Evolutionary conservation across 2,888 invertebrate species (phyloP), one percentile per base, ranked within the genome.

Genomic region (Tigriopus californicus): DNA sequence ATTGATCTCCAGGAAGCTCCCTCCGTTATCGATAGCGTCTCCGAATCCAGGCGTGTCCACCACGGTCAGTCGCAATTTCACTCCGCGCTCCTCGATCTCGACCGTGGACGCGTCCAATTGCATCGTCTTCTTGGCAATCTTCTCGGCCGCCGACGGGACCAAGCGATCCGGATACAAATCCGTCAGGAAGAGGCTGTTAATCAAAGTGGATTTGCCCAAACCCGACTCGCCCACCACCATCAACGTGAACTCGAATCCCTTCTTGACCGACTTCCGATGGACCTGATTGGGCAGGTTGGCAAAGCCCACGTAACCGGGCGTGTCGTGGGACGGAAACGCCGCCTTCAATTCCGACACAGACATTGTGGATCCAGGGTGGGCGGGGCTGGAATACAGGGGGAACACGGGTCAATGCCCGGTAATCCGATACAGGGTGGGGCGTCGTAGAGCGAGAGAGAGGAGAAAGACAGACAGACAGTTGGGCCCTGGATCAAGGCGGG

Each of bases 11-110:
- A 83, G 81, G 73, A 94, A 94, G 69, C 90, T 89, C 68, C 92
- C 87, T 2, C 87, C 86, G 71, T 89, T 91, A 69, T 94, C 85
- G 65, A 94, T 87, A 13, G 91, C 89, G 73, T 94, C 94, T 49
- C 92, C 92, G 70, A 86, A 94, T 0, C 94, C 94, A 0, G 94
- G 94, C 5, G 94, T 94, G 71, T 95, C 94, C 0, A 94, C 91
- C 1, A 89, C 90, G 25, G 72, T 73, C 58, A 73, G 65, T 46
- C 92, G 79, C 56, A 94, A 75, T 69, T 92, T 92, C 0, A 94
- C 92, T 1, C 94, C 94, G 62, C 89, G 77, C 70, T 94, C 94
- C 73, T 94, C 94, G 64, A 95, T 94, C 74, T 95, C 94, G 10
- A 94, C 87, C 41, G 94, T 91, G 1, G 91, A 91, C 41, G 92